Evolutionary conservation across 2,888 invertebrate genomes (phyloP), one percentile per base, ranked within the genome.

Genomic region (Lottia scabra): DNA sequence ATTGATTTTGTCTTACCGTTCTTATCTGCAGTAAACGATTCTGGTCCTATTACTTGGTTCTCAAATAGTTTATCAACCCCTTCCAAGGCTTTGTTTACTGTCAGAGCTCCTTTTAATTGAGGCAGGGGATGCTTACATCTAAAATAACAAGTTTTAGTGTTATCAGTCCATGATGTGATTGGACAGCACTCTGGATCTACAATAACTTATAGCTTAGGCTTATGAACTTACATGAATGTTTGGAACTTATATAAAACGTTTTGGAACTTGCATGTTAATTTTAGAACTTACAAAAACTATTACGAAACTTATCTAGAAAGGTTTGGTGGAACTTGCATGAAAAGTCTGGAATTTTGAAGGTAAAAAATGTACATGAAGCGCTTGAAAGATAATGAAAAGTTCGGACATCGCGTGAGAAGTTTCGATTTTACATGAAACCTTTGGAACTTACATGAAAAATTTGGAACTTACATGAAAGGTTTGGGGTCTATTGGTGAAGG

Each of bases 11-110:
- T 30, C 73, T 71, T 77, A 83, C 84, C 84, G 72, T 81, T 75
- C 23, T 71, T 45, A 63, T 80, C 82, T 0, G 72, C 78, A 38
- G 83, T 78, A 76, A 84, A 83, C 1, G 83, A 82, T 70, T 84
- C 84, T 15, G 84, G 84, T 15, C 83, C 84, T 46, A 75, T 65
- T 1, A 84, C 63, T 27, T 76, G 46, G 12, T 80, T 81, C 62
- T 83, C 76, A 74, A 83, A 83, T 62, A 76, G 70, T 43, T 78
- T 75, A 12, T 69, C 70, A 10, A 80, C 79, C 38, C 72, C 71
- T 68, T 79, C 77, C 45, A 83, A 69, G 19, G 75, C 56, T 0
- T 27, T 68, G 75, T 82, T 82, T n/a, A 62, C 63, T 27, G 63
- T 23, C 10, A 82, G 70, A 0, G 76, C 69, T 3, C 80, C 80